These are phyloP conservation scores for Amitus sp. DNA, from an alignment of 2,888 invertebrate genomes.

Conservation along the genomic window DNA sequence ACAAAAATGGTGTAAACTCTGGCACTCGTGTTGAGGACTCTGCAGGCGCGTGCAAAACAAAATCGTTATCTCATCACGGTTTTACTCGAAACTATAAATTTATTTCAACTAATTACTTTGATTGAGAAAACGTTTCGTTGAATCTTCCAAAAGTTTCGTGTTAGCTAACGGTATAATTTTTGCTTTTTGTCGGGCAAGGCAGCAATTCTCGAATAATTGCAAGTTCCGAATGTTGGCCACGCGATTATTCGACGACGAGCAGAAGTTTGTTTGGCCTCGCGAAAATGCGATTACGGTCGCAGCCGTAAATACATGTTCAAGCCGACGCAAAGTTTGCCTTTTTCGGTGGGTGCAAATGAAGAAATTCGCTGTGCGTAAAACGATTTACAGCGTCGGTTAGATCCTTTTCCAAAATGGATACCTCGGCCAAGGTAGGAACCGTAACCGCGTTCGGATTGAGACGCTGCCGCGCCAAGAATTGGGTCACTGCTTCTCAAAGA, in stretches of 20 bases:
- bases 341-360: conserved; percentile 1
- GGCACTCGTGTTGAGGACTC: too few species aligned
- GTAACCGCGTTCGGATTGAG: too few species aligned
- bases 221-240: not conserved
- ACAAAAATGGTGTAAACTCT: too few species aligned
- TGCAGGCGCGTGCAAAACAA: too few species aligned
- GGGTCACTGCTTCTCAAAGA: conserved; percentile 28
- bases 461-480: conserved; percentile 18
- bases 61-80: too few species aligned
- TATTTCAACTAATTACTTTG: too few species aligned
- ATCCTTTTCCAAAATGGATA: conserved; percentile 19
- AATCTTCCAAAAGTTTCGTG: too few species aligned
- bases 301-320: not conserved
- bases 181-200: too few species aligned
- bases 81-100: too few species aligned
- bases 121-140: too few species aligned
- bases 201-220: not conserved
- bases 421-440: conserved; percentile 3
- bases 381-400: conserved; percentile 1
- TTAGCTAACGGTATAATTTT: too few species aligned
- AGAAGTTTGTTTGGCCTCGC: not conserved
- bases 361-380: conserved; percentile 12
- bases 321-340: not conserved
- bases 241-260: not conserved
- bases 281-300: conserved; percentile 1